These are phyloP conservation scores for Rhyacichthys aspro DNA, from an alignment of 2,797 vertebrate genomes.

Conservation along the genomic window DNA sequence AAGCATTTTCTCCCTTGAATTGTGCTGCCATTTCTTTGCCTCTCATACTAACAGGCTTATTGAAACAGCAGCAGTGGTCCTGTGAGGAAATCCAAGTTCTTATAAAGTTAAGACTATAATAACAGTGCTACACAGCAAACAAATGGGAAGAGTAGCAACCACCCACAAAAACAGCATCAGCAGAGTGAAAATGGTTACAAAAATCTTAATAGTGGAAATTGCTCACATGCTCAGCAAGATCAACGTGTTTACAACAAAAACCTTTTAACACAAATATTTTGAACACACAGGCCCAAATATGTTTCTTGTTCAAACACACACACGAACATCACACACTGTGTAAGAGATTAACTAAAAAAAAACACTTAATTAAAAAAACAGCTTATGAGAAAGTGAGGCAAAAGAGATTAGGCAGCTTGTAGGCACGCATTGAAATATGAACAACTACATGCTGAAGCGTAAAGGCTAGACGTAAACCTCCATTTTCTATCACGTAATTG, in stretches of 20 bases:
- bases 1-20: conserved; percentile 24
- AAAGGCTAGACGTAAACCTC: conserved; percentile 73
- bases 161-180: conserved; percentile 56
- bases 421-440: conserved; percentile 59
- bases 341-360: conserved; percentile 53
- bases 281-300: conserved; percentile 22
- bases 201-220: conserved; percentile 31
- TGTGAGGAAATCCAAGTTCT: conserved; percentile 68
- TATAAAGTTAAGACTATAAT: conserved; percentile 71
- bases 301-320: conserved; percentile 35
- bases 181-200: conserved; percentile 46
- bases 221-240: not conserved
- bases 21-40: conserved; percentile 18
- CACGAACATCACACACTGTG: conserved; percentile 36
- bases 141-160: conserved; percentile 54
- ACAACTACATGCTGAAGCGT: conserved; percentile 64
- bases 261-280: conserved; percentile 18
- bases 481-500: conserved; percentile 82
- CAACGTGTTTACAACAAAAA: not conserved
- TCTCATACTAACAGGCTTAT: conserved; percentile 60
- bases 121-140: conserved; percentile 56
- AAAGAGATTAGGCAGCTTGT: conserved; percentile 61
- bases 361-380: conserved; percentile 65
- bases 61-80: conserved; percentile 48
- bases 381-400: conserved; percentile 64